Evolutionary conservation across 2,888 invertebrate species (phyloP).

Genomic region (Drosophila atroscutellata): DNA sequence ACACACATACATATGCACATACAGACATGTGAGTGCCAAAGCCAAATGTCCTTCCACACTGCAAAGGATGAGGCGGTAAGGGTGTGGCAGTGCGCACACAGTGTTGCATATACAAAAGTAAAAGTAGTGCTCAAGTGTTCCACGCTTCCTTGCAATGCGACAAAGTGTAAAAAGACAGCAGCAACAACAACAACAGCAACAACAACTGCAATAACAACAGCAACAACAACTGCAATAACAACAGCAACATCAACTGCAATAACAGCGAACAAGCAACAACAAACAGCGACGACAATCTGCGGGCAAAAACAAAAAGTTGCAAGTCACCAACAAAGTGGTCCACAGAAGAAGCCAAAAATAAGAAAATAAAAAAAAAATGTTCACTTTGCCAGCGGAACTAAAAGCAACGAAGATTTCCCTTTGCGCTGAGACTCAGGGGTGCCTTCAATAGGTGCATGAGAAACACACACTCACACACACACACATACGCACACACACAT

Average conservation of each 20-base stretch:
- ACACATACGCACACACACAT: conserved; percentile 17
- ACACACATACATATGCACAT: background rate
- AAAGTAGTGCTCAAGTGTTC: conserved; percentile 75
- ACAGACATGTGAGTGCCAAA: conserved; percentile 14
- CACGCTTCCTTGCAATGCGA: conserved; percentile 76
- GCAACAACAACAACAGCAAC: conserved; percentile 31
- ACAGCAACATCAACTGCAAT: conserved; percentile 24
- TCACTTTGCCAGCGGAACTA: conserved; percentile 11
- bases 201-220: conserved; percentile 31
- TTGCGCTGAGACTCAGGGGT: conserved; percentile 25
- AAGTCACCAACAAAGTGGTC: conserved; percentile 73
- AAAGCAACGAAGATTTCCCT: conserved; percentile 19
- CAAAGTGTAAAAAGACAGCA: conserved; percentile 70
- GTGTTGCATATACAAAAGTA: conserved; percentile 78
- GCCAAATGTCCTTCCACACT: conserved; percentile 30
- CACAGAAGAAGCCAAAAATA: conserved; percentile 58
- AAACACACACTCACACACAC: conserved; percentile 2
- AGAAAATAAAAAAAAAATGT: conserved; percentile 22
- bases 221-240: conserved; percentile 28
- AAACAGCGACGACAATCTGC: conserved; percentile 31
- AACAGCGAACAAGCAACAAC: conserved; percentile 15
- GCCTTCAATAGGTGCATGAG: conserved; percentile 29
- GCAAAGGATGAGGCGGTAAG: background rate
- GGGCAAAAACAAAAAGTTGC: conserved; percentile 64
- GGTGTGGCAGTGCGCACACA: conserved; percentile 40